Evolutionary conservation across 2,113 vertebrate genomes (phyloP), one percentile per base, ranked within the genome.

Genomic region (Uropsilus gracilis): DNA sequence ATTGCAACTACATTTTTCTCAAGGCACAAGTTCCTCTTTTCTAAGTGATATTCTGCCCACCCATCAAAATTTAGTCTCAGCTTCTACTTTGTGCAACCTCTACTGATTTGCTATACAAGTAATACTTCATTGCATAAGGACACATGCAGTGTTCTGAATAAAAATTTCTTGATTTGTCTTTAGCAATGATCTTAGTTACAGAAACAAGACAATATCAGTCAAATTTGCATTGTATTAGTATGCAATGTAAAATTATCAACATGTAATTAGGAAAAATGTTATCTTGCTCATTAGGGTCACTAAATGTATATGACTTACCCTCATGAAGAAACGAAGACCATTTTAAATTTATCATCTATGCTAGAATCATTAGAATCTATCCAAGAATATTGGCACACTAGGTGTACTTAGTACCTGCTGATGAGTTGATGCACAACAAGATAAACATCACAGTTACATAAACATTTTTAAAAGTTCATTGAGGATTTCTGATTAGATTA

Each of bases 111-210:
- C 28, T 87, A 81, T 20, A 88, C 9, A 86, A 81, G n/a, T 63
- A 93, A 32, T 42, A 80, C 14, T 86, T 78, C 39, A 82, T 32
- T 73, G 39, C 50, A 85, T 76, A 64, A 0, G 39, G 55, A 46
- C 46, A 97, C 30, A 91, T 50, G 84, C 10, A 57, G 73, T 46
- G 30, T 87, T 93, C 73, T 83, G 44, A 89, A 32, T 61, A 89
- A 66, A 9, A 68, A 85, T 50, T 64, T 78, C 8, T n/a, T 95
- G n/a, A 84, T 76, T 89, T 86, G 50, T 13, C 28, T 86, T 44
- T 94, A 90, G 77, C 17, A 81, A 88, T 2, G 37, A 85, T 48
- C 42, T 92, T 77, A 86, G 89, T 30, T 90, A 95, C 0, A 88
- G 66, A 86, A 95, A 84, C 26, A 94, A 94, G 92, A 71, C 44